Base-by-base conservation (phyloP, 2,113 vertebrate species). In the Stomatorhinus ivindoensis region DNA sequence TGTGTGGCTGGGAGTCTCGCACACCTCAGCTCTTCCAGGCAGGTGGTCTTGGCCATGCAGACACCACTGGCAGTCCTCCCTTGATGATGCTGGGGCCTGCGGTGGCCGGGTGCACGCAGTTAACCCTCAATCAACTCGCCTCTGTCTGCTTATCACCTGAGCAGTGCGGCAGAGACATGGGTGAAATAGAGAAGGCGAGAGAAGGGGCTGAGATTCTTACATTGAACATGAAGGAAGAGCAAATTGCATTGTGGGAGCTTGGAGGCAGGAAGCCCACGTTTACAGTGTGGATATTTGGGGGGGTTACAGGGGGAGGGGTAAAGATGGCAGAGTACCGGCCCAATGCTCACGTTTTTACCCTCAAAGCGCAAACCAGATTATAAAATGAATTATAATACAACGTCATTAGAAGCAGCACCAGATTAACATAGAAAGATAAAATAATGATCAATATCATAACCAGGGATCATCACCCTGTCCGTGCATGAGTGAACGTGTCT, bases 91-190 rank as follows among this genome's bases (percentile, higher is more conserved):
- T 69, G 10, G n/a, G 65, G 42, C 13, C 11, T 69, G 58, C 13
- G 86, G 91, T 90, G 9, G 7, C 21, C 2, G 21, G 55, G 6
- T 58, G 55, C 55, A 91, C 93, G 94, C 94, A 93, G 94, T 94
- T 96, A 94, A 92, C 92, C 94, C 93, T 90, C 89, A 90, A 94
- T 91, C 91, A 89, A 93, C 91, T 88, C 89, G 91, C 92, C 93
- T 94, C 94, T 94, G 93, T 95, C 92, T 93, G 94, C 93, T 92
- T 95, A 94, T 95, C 93, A 95, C 92, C 93, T 93, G 92, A 94
- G 92, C 92, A 91, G 88, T 92, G 93, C 91, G 89, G 27, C 91
- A 92, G 92, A 9, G 91, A 91, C 24, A 44, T 15, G 55, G 88
- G 35, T 5, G 51, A 53, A 48, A n/a, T 11, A 89, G 58, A 11